Percentiles rank a stretch among this genome's conserved stretches.
These are phyloP conservation scores for Parnassius smintheus DNA, from an alignment of 2,888 invertebrate genomes.

Conservation along the genomic window DNA sequence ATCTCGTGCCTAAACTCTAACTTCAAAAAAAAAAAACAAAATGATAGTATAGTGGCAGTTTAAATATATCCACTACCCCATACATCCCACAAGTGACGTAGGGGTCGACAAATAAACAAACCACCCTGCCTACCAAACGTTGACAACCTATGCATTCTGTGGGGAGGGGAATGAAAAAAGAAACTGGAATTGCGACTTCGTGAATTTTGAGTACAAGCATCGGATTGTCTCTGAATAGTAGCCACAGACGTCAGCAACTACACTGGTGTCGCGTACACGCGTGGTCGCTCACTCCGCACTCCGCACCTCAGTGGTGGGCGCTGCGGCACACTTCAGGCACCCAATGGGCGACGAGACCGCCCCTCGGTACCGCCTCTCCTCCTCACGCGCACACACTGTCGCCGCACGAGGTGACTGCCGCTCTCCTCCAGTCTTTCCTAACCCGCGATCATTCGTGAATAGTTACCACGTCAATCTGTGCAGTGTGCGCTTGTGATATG, in stretches of 20 bases:
- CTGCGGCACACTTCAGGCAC: slow-evolving; percentile 17
- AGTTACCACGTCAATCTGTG: neutral
- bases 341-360: slow-evolving; percentile 20
- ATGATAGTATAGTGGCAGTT: too few species aligned
- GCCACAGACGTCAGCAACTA: neutral
- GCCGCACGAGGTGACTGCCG: slow-evolving; percentile 12
- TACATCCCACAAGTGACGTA: too few species aligned
- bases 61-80: too few species aligned
- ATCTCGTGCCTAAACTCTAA: too few species aligned
- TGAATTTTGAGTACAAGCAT: too few species aligned
- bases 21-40: too few species aligned
- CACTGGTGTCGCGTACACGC: neutral
- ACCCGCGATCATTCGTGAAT: neutral
- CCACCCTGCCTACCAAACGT: neutral
- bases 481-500: neutral
- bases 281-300: neutral
- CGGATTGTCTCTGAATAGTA: too few species aligned
- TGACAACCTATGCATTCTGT: too few species aligned
- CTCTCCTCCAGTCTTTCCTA: neutral
- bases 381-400: slow-evolving; percentile 28
- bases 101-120: too few species aligned
- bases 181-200: too few species aligned
- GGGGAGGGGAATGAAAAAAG: too few species aligned
- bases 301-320: neutral
- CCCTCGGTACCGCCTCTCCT: slow-evolving; percentile 20